A percentile compares a stretch with the other conserved stretches of the same genome.
Conservation (phyloP, 2,797 vertebrate genomes). For the Sphenodon punctatus region DNA sequence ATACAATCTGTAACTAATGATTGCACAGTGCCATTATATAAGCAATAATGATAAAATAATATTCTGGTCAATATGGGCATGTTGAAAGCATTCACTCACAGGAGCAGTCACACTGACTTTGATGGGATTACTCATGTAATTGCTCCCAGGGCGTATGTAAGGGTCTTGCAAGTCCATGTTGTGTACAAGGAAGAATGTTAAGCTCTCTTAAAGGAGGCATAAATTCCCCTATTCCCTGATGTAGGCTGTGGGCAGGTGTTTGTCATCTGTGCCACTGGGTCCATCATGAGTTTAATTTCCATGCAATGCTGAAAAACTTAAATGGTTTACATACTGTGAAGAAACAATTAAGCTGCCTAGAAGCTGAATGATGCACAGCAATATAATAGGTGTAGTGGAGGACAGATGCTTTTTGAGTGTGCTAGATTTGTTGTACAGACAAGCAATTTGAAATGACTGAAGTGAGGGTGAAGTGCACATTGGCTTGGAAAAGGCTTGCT, state of each 20-base stretch:
- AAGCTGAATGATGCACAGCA: constrained; percentile 15
- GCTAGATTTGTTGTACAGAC: constrained; percentile 1
- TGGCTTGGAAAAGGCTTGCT: background rate
- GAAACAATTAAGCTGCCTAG: constrained; percentile 46
- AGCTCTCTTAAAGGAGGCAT: background rate
- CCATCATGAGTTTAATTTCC: constrained; percentile 53
- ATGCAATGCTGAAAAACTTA: constrained; percentile 27
- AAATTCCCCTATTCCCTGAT: background rate
- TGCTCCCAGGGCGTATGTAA: no score
- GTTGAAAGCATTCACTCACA: no score
- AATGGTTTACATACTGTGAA: constrained; percentile 52
- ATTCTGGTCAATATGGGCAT: no score
- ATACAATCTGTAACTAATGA: no score
- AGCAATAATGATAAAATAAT: no score
- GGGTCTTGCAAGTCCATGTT: background rate
- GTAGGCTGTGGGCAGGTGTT: constrained; percentile 19
- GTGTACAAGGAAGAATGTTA: background rate
- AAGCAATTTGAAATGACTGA: background rate
- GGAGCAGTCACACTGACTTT: no score
- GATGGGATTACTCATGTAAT: no score
- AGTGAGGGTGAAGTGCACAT: constrained; percentile 1
- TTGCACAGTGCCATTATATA: no score
- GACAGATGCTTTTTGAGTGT: constrained; percentile 2
- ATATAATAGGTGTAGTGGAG: constrained; percentile 44
- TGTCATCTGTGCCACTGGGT: constrained; percentile 37